These are phyloP conservation scores for Hydrotaea diabolus DNA, from an alignment of 2,888 invertebrate species.

Conservation along the genomic window DNA sequence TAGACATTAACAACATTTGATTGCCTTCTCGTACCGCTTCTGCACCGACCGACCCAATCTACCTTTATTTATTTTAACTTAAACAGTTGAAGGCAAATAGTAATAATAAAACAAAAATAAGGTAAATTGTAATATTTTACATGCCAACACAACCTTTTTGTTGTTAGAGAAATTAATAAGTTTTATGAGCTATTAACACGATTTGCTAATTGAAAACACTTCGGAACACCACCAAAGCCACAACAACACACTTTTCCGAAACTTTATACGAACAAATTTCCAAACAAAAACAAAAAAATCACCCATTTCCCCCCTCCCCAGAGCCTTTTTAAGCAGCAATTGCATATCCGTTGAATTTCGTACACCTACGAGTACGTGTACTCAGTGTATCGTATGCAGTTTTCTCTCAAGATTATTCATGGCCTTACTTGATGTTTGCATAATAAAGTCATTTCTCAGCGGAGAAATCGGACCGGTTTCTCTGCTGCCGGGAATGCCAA, in stretches of 20 bases:
- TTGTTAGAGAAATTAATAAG: slow-evolving; percentile 50
- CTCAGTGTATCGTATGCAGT: too few relatives aligned
- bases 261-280: too few relatives aligned
- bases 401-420: background rate
- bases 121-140: slow-evolving; percentile 4
- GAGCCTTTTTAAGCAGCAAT: background rate
- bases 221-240: background rate
- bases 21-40: too few relatives aligned
- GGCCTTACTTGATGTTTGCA: background rate
- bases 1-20: too few relatives aligned
- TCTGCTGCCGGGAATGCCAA: background rate
- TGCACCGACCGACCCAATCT: background rate
- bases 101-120: background rate
- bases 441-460: slow-evolving; percentile 36
- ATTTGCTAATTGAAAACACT: slow-evolving; percentile 45
- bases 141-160: slow-evolving; percentile 47
- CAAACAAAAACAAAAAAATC: too few relatives aligned
- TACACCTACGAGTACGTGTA: too few relatives aligned
- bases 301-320: too few relatives aligned
- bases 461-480: background rate
- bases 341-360: background rate
- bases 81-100: background rate
- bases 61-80: background rate
- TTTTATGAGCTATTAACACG: slow-evolving; percentile 56
- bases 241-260: background rate